These are phyloP conservation scores for Dryas iulia DNA, from an alignment of 1,140 invertebrate genomes.

Conservation along the genomic window DNA sequence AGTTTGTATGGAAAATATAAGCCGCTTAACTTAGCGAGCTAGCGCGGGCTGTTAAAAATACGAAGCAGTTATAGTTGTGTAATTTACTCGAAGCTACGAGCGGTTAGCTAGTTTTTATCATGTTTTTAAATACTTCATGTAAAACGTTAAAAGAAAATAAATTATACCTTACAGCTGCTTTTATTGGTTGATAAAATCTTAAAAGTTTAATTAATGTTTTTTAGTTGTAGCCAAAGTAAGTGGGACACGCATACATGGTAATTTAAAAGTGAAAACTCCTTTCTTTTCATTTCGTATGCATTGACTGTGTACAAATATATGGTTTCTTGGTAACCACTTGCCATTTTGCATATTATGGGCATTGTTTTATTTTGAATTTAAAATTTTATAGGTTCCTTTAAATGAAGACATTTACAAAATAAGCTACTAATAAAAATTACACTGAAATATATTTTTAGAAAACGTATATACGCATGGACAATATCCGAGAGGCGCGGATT, in stretches of 20 bases:
- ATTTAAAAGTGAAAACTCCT: slow-evolving; percentile 12
- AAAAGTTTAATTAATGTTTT: slow-evolving; percentile 10
- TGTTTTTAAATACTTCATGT: background rate
- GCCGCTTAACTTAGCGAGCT: too few relatives aligned
- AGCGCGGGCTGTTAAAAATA: too few relatives aligned
- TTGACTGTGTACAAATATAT: background rate
- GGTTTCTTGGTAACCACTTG: background rate
- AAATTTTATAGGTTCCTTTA: background rate
- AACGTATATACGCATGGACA: too few relatives aligned
- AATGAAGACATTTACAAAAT: background rate
- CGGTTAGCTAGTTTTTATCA: too few relatives aligned
- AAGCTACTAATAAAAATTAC: too few relatives aligned
- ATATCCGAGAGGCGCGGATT: too few relatives aligned
- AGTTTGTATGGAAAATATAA: too few relatives aligned
- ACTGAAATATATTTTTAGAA: background rate
- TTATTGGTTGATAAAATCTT: slow-evolving; percentile 6
- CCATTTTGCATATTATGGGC: background rate
- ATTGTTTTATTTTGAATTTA: background rate
- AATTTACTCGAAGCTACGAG: too few relatives aligned
- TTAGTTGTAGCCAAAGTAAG: slow-evolving; percentile 1
- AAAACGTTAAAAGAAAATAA: slow-evolving; percentile 2
- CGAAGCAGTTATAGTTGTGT: too few relatives aligned
- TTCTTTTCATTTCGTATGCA: slow-evolving; percentile 8
- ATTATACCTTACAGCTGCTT: background rate
- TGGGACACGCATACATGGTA: background rate